These are phyloP conservation scores for Acromyrmex charruanus DNA, from an alignment of 1,140 invertebrate genomes.

Conservation along the genomic window DNA sequence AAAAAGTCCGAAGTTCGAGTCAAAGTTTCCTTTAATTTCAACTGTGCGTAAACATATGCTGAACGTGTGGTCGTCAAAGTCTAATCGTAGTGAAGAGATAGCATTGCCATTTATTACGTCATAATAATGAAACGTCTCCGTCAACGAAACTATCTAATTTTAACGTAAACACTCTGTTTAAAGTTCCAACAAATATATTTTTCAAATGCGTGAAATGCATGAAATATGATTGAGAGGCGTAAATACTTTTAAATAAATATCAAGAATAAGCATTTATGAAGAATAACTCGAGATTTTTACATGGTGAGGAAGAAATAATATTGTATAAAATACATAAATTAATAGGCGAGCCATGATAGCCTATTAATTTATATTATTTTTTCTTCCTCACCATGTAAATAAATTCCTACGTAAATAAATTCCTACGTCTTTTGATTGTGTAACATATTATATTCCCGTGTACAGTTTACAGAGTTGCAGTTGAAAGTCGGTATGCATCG, in stretches of 20 bases:
- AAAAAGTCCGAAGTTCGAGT: conserved; percentile 51
- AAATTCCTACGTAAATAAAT: conserved; percentile 15
- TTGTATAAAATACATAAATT: conserved; percentile 6
- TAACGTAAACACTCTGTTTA: neutral
- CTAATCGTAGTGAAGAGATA: neutral
- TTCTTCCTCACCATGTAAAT: neutral
- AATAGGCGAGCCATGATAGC: neutral
- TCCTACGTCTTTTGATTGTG: conserved; percentile 16
- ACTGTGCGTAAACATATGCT: conserved; percentile 1
- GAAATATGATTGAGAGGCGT: neutral
- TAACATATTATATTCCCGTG: neutral
- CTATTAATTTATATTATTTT: conserved; percentile 13
- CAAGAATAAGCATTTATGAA: neutral
- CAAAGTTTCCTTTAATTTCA: conserved; percentile 47
- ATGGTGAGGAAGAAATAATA: neutral
- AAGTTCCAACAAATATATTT: neutral
- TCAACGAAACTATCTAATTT: neutral
- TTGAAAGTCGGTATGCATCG: conserved; percentile 11
- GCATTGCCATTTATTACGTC: neutral
- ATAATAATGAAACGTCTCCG: neutral
- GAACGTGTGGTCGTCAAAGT: neutral
- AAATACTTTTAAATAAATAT: conserved; percentile 28
- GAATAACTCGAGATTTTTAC: neutral
- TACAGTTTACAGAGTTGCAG: neutral
- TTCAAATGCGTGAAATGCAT: neutral